Base-by-base conservation (phyloP, 92 coral and sea anemone species). In the Umimayanthus kanabou region DNA sequence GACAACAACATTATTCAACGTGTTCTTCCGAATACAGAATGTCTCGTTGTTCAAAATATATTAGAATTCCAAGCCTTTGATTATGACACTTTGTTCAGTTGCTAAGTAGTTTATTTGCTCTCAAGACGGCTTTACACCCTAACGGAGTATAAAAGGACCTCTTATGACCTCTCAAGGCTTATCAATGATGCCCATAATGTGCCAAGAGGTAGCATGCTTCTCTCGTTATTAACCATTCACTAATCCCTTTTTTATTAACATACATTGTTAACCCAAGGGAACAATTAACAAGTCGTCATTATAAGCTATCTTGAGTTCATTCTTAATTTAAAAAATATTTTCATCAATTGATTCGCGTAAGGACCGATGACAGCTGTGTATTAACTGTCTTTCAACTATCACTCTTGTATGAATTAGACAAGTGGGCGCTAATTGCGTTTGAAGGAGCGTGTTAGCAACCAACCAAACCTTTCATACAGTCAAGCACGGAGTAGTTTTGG, bases 211-310 rank as follows among this genome's bases (percentile, higher is more conserved):
- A 5, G 65, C 57, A 10, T 33, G 37, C 37, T 33, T 33, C 37
- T 42, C 39, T 71, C 81, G 14, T 77, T 74, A 20, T 61, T 66
- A 81, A 50, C 72, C 71, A 77, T 13, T 55, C 61, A 4, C 73
- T 43, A 53, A 80, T 81, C 37, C 74, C 18, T 45, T n/a, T 29
- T 72, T 73, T 84, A 72, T 76, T 88, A 72, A 29, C 15, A 14
- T 11, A 22, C 72, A 8, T 73, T 57, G 33, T 58, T 25, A 9
- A 30, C 53, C 77, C 77, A 18, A 80, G 57, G 70, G 42, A 73
- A 6, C 84, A 64, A 23, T 86, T 80, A 28, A 22, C 66, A 23
- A 71, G 39, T 64, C 58, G 74, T 81, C 88, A 73, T 47, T n/a
- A 29, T 18, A 55, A 26, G 45, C 53, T 39, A 23, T 39, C 79